phyloP scores from a whole-genome alignment of 1,140 invertebrate species.

The Adoxophyes honmai region DNA sequence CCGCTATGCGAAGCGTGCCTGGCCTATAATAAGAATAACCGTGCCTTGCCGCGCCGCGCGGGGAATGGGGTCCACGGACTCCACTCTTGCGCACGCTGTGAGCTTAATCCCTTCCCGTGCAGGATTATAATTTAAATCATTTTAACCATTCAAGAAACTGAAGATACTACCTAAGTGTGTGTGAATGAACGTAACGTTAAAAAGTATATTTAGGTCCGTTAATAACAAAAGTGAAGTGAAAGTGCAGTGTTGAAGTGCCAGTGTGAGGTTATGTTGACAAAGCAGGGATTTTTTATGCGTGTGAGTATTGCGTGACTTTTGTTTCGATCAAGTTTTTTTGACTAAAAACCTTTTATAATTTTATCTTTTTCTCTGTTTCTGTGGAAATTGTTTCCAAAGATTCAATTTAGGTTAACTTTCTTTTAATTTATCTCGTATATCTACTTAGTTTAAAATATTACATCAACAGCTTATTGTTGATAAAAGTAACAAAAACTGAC shows the following conservation, averaged over 20 bases:
- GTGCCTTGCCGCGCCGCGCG: conserved; percentile 25
- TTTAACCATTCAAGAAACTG: too few relatives aligned
- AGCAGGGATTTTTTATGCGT: conserved; percentile 34
- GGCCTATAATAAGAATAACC: conserved; percentile 52
- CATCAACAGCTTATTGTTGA: too few relatives aligned
- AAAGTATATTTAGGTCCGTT: too few relatives aligned
- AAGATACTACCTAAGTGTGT: too few relatives aligned
- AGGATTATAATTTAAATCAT: too few relatives aligned
- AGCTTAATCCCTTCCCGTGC: not conserved
- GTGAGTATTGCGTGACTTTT: conserved; percentile 35
- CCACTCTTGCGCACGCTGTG: not conserved
- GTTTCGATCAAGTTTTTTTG: not conserved
- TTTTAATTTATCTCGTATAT: too few relatives aligned
- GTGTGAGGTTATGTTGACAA: conserved; percentile 58
- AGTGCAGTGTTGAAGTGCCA: conserved; percentile 1
- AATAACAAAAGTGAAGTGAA: not conserved
- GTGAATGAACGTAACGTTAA: too few relatives aligned
- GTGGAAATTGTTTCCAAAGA: too few relatives aligned
- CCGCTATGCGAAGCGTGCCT: conserved; percentile 4
- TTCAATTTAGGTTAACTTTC: too few relatives aligned
- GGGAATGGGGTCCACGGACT: not conserved
- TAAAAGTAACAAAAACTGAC: too few relatives aligned
- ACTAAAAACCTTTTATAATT: not conserved
- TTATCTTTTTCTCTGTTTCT: too few relatives aligned
- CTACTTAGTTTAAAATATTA: too few relatives aligned